These are phyloP conservation scores for Nerophis lumbriciformis DNA, from an alignment of 2,113 vertebrate genomes.

Conservation along the genomic window DNA sequence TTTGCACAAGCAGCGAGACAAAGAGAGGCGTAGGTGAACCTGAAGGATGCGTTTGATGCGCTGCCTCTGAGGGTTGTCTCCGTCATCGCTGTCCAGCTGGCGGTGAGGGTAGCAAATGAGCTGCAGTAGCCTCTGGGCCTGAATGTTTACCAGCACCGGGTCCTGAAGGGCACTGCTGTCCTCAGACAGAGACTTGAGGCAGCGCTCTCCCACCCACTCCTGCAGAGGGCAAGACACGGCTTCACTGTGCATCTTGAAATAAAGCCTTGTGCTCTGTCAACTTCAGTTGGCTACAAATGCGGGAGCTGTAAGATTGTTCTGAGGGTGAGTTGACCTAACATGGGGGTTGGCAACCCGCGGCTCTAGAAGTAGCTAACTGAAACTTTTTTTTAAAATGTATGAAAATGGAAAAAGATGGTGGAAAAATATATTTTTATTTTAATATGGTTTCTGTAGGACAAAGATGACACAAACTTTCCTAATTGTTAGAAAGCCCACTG, in stretches of 20 bases:
- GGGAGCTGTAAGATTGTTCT: no score
- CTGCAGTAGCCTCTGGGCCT: constrained; percentile 95
- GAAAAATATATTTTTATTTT: no score
- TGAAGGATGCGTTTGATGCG: constrained; percentile 98
- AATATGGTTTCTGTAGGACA: no score
- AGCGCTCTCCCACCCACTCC: constrained; percentile 98
- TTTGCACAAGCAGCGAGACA: not conserved
- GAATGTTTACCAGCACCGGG: constrained; percentile 93
- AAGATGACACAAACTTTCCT: no score
- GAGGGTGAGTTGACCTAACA: no score
- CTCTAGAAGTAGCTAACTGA: no score
- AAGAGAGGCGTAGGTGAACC: constrained; percentile 57
- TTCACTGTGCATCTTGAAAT: not conserved
- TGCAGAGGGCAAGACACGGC: constrained; percentile 37
- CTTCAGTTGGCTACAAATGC: no score
- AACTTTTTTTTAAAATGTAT: no score
- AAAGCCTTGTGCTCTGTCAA: no score
- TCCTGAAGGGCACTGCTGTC: constrained; percentile 98
- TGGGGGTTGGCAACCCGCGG: no score
- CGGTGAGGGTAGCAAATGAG: constrained; percentile 97
- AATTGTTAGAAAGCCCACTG: no score
- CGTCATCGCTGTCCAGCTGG: constrained; percentile 90
- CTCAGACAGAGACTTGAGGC: constrained; percentile 94
- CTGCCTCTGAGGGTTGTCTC: constrained; percentile 96
- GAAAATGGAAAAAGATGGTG: no score